A percentile compares a stretch with the other conserved stretches of the same genome.
Evolutionary conservation across 1,140 invertebrate species (phyloP).

Genomic region (Brachionus paranguensis): DNA sequence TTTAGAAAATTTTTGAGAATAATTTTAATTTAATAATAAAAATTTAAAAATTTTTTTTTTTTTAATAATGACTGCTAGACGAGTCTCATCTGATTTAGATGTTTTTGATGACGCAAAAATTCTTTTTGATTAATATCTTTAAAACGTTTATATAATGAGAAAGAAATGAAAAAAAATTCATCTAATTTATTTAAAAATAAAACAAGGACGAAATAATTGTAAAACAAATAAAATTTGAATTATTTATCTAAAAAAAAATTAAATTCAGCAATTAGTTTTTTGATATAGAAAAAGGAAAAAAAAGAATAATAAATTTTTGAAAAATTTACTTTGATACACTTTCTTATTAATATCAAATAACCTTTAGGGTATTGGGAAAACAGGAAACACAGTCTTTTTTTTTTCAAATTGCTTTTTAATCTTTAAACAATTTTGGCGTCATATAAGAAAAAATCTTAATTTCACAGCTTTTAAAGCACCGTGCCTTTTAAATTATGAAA

Average conservation of each 20-base stretch:
- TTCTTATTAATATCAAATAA: not conserved
- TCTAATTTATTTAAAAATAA: not conserved
- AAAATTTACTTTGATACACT: not conserved
- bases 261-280: not conserved
- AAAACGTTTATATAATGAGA: not conserved
- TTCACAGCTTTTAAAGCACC: not conserved
- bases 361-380: not conserved
- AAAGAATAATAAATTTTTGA: not conserved
- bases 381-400: not conserved
- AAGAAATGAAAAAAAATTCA: not conserved
- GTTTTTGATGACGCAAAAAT: not conserved
- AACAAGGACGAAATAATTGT: not conserved
- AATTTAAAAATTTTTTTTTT: not conserved
- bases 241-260: not conserved
- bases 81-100: not conserved
- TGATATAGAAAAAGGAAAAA: no score
- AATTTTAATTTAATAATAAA: no score
- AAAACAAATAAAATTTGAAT: not conserved
- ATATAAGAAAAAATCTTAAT: not conserved
- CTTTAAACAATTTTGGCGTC: not conserved
- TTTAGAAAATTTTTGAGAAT: not conserved
- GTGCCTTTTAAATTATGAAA: not conserved
- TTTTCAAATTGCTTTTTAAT: not conserved
- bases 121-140: not conserved
- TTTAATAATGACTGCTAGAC: not conserved